Percentiles rank a stretch among this genome's conserved stretches.
Evolutionary conservation across 2,113 vertebrate species (phyloP).

Genomic region (Proterorhinus semilunaris): DNA sequence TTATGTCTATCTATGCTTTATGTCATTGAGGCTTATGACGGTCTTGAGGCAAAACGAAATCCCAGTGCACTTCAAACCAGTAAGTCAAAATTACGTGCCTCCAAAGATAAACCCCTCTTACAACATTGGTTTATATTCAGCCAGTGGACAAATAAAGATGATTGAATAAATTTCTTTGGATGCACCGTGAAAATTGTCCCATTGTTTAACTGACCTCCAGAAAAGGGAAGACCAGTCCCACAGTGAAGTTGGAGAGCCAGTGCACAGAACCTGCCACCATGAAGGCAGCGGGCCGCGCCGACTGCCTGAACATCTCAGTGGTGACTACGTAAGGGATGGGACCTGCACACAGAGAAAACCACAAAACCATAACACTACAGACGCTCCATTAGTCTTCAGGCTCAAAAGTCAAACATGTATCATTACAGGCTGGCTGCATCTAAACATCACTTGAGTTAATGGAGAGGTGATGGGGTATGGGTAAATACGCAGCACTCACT

Average conservation of each 20-base stretch:
- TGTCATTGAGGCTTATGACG: too few relatives aligned
- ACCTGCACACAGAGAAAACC: conserved; percentile 68
- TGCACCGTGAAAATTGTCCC: rapidly evolving
- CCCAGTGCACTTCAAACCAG: too few relatives aligned
- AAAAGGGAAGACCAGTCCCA: conserved; percentile 90
- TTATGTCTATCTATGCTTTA: too few relatives aligned
- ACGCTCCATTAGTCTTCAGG: conserved; percentile 17
- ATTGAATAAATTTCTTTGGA: too few relatives aligned
- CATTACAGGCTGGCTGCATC: conserved; percentile 47
- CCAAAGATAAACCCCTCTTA: too few relatives aligned
- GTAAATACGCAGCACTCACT: conserved; percentile 78
- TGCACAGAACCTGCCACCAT: conserved; percentile 92
- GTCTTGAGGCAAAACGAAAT: too few relatives aligned
- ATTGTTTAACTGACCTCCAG: conserved; percentile 80
- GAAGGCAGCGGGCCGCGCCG: conserved; percentile 87
- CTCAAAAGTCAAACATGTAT: conserved; percentile 23
- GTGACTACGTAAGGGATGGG: conserved; percentile 86
- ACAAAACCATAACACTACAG: conserved; percentile 24
- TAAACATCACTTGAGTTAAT: conserved; percentile 63
- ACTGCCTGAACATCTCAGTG: conserved; percentile 93
- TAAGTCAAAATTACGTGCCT: too few relatives aligned
- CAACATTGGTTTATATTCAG: too few relatives aligned
- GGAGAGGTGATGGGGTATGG: conserved; percentile 43
- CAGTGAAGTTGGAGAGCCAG: conserved; percentile 91
- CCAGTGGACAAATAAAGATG: too few relatives aligned